Percentiles rank a stretch among this genome's conserved stretches.
Conservation (phyloP, 2,888 invertebrate species). For the Caenorhabditis sp. region DNA sequence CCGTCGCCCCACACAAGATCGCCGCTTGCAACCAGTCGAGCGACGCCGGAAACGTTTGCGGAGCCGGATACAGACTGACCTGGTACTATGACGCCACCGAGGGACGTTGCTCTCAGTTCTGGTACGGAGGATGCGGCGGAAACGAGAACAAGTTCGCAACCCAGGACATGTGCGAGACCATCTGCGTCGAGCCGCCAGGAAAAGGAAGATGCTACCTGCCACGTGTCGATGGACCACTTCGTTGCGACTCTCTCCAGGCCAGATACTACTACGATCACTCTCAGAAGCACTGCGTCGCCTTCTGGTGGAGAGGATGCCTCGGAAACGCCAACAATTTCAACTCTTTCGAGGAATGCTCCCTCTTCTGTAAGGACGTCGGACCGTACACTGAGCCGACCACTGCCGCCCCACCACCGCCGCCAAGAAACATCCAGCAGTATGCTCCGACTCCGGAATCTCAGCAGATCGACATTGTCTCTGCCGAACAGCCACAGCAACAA, state of each 20-base stretch:
- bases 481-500: conserved; percentile 28
- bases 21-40: conserved; percentile 73
- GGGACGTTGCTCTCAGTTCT: conserved; percentile 86
- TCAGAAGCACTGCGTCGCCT: conserved; percentile 76
- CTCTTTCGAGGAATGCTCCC: conserved; percentile 74
- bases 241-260: conserved; percentile 73
- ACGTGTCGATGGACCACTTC: conserved; percentile 75
- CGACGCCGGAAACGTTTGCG: conserved; percentile 76
- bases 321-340: conserved; percentile 78
- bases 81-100: conserved; percentile 87
- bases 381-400: conserved; percentile 62
- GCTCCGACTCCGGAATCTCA: conserved; percentile 38
- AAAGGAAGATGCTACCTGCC: conserved; percentile 77
- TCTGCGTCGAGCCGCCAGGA: conserved; percentile 77
- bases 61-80: conserved; percentile 74
- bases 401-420: conserved; percentile 48
- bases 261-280: conserved; percentile 76
- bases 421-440: conserved; percentile 29
- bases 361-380: conserved; percentile 71
- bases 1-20: conserved; percentile 69
- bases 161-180: conserved; percentile 74
- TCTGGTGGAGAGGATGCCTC: conserved; percentile 79
- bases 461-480: conserved; percentile 47
- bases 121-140: conserved; percentile 91
- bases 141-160: conserved; percentile 85